Evolutionary conservation across 2,113 vertebrate genomes (phyloP), one percentile per base, ranked within the genome.

Genomic region (Oceanodroma tethys): DNA sequence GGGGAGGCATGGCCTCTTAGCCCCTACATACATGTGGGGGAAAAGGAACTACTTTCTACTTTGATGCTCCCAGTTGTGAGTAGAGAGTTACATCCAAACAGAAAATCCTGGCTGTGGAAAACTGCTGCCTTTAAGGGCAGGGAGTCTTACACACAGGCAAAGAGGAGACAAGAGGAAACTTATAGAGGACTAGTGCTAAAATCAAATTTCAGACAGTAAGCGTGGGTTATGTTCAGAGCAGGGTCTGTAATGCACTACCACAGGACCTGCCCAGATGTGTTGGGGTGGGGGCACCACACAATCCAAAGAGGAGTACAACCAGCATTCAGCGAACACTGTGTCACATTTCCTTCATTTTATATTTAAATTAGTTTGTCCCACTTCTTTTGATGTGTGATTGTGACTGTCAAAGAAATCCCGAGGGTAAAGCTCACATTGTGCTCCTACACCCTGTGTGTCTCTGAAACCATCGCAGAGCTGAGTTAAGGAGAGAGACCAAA

Each of bases 241-340:
- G 19, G 4, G 19, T 58, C 42, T 65, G 22, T 27, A 84, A 79
- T 4, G 13, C 29, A 8, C 12, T 87, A 43, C 56, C 45, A 70
- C 27, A 63, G 53, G 38, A 75, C 23, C 32, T 63, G 21, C 43
- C 36, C 56, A 73, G 30, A 56, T 32, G 13, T 2, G 0, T 7
- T 85, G 29, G 6, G 20, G 20, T 50, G 32, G 8, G 17, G 16
- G 1, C 29, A 79, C 43, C 43, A 34, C 34, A 62, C 0, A 0
- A 63, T 86, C 56, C 73, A 63, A 71, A 87, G 12, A 71, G 18
- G 53, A 58, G 17, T 29, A 36, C 38, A 88, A 53, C 6, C 29
- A 78, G 29, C 15, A 71, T 81, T 89, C 88, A 88, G 11, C 50
- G 88, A 83, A 80, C 36, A 66, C 32, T 21, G 19, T 72, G 52